Percentiles rank a stretch among this genome's conserved stretches.
Evolutionary conservation across 2,797 vertebrate genomes (phyloP).

Genomic region (Anguilla megastoma): DNA sequence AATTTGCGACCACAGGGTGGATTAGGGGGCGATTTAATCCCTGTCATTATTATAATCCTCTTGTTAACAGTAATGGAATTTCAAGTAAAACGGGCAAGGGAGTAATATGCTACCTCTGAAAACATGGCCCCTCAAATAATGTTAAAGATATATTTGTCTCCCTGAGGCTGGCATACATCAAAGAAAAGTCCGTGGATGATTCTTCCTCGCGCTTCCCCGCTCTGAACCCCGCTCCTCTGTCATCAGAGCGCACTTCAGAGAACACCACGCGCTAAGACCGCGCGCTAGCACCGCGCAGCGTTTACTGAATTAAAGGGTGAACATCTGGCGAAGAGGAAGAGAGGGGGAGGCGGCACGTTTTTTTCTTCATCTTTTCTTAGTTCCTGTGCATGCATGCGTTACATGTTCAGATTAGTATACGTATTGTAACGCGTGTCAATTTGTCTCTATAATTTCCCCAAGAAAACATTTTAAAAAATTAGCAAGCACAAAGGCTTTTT

Average conservation of each 20-base stretch:
- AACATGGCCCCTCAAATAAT: not conserved
- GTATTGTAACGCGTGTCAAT: not conserved
- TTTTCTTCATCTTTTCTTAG: not conserved
- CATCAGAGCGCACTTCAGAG: slow-evolving; percentile 14
- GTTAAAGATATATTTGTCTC: not conserved
- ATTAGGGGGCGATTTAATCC: not conserved
- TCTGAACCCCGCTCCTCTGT: not conserved
- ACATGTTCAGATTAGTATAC: not conserved
- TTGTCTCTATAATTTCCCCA: not conserved
- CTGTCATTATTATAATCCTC: slow-evolving; percentile 8
- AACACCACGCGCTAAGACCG: not conserved
- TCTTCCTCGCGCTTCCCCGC: not conserved
- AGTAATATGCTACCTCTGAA: not conserved
- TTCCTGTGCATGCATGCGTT: not conserved
- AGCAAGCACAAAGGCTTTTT: not conserved
- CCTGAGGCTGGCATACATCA: not conserved
- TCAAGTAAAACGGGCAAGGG: not conserved
- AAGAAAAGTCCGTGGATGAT: not conserved
- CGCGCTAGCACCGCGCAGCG: not conserved
- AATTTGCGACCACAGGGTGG: not conserved
- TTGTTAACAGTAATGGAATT: not conserved
- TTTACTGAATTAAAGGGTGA: slow-evolving; percentile 5
- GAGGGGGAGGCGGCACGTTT: not conserved
- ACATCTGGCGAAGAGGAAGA: slow-evolving; percentile 5
- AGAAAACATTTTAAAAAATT: not conserved